Evolutionary conservation across 2,797 vertebrate genomes (phyloP).

Genomic region (Hephaestus fuliginosus): DNA sequence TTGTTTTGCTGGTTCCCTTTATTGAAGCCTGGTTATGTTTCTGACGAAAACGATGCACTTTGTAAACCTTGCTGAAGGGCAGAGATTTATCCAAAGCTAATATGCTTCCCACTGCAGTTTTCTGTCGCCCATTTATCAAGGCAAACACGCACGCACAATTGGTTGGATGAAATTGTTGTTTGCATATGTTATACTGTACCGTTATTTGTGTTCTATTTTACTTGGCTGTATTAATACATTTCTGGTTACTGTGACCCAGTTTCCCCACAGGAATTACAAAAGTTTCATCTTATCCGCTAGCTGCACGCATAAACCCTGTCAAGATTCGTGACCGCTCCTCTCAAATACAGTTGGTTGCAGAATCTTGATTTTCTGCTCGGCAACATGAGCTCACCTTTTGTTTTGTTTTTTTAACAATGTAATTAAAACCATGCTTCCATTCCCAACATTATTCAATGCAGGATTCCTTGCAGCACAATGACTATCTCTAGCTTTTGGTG

Average conservation of each 20-base stretch:
- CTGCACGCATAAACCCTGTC: background rate
- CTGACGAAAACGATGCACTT: constrained; percentile 36
- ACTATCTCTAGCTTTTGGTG: background rate
- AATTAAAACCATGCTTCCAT: background rate
- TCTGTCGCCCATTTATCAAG: constrained; percentile 6
- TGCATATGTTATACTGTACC: constrained; percentile 11
- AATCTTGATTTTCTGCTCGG: background rate
- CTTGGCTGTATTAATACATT: constrained; percentile 12
- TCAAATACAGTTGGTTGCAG: background rate
- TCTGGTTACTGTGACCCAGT: constrained; percentile 13
- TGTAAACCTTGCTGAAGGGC: constrained; percentile 49
- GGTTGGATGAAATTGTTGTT: constrained; percentile 5
- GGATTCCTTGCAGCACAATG: background rate
- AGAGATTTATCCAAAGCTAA: constrained; percentile 40
- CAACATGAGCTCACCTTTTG: background rate
- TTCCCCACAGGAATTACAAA: constrained; percentile 2
- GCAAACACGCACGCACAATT: constrained; percentile 5
- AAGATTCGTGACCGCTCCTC: background rate
- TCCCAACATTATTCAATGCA: background rate
- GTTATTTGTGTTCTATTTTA: constrained; percentile 16
- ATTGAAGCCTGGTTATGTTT: constrained; percentile 37
- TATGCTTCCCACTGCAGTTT: constrained; percentile 17
- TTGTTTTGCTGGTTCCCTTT: constrained; percentile 31
- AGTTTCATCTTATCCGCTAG: constrained; percentile 13
- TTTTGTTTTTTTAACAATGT: background rate